These are phyloP conservation scores for Hemibagrus guttatus DNA, from an alignment of 2,797 vertebrate genomes.

Conservation along the genomic window DNA sequence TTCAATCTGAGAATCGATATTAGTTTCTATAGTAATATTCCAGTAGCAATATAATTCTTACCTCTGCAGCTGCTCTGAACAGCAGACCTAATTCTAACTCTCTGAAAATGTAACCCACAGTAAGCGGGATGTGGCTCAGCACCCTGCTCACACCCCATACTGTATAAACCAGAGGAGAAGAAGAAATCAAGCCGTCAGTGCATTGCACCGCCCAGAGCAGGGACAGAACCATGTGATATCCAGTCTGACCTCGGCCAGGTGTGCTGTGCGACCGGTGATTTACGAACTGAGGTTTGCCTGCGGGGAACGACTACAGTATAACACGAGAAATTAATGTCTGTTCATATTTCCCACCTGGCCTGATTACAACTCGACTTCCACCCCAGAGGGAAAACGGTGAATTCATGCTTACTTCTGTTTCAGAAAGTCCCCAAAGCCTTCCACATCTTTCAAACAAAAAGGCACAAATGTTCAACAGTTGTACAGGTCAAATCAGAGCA, in stretches of 20 bases:
- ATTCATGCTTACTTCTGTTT: constrained; percentile 14
- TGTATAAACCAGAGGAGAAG: constrained; percentile 11
- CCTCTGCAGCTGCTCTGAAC: constrained; percentile 32
- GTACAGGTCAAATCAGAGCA: constrained; percentile 21
- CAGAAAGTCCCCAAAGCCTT: constrained; percentile 21
- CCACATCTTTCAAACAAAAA: neutral
- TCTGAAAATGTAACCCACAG: constrained; percentile 22
- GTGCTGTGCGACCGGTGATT: neutral
- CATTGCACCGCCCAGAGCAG: constrained; percentile 25
- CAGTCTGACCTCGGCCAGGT: constrained; percentile 24
- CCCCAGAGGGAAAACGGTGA: constrained; percentile 16
- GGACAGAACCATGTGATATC: constrained; percentile 6
- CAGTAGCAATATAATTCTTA: constrained; percentile 33
- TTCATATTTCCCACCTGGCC: constrained; percentile 21
- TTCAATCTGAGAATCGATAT: neutral
- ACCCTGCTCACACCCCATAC: neutral
- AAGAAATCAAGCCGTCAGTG: neutral
- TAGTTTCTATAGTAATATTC: neutral
- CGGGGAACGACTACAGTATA: constrained; percentile 2
- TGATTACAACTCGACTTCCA: constrained; percentile 21
- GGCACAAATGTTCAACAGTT: constrained; percentile 6
- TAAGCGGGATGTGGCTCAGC: neutral
- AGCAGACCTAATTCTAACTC: constrained; percentile 14
- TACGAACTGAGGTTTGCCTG: constrained; percentile 13
- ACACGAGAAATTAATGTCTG: constrained; percentile 11